Evolutionary conservation across 1,140 invertebrate genomes (phyloP), one percentile per base, ranked within the genome.

Genomic region (Geopemphigus sp.): DNA sequence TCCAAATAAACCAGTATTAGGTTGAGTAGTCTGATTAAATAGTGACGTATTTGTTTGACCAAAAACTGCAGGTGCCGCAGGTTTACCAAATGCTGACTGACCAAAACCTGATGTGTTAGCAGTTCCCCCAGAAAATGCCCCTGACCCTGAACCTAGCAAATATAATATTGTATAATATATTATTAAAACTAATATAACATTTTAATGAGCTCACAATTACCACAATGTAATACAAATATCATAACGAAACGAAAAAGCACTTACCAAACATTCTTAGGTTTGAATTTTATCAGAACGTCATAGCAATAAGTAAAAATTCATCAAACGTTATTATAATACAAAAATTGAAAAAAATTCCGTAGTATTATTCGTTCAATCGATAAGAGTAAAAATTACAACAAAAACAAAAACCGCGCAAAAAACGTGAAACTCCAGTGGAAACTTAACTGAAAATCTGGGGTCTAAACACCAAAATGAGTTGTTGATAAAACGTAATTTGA

Each of bases 21-120:
- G 81, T n/a, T 82, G 87, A 78, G 88, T 84, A 50, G 89, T 88
- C 82, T 89, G 89, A 74, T 86, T 89, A 82, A 91, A 91, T 0
- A 89, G 84, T n/a, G 87, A 86, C 32, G 86, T 87, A 82, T 85
- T 84, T 0, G 87, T 85, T 0, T 87, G 83, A 4, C 89, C 89
- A 83, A 90, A 90, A 12, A 87, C 87, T 0, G 87, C 86, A 12
- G 87, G 85, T 47, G 87, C 87, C 14, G 87, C 83, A 19, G 87
- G 85, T 83, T 88, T 87, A 6, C 87, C 86, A 84, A 88, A 88
- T 15, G 86, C 84, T 14, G 87, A 86, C 78, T 87, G 86, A 6
- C 86, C 87, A 83, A 88, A 88, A 6, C 63, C 81, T 17, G 82
- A 63, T 1, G 81, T 64, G 3, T 73, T 81, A 22, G 72, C 59